These are phyloP conservation scores for Heliconius ismenius DNA, from an alignment of 2,888 invertebrate species.

Conservation along the genomic window DNA sequence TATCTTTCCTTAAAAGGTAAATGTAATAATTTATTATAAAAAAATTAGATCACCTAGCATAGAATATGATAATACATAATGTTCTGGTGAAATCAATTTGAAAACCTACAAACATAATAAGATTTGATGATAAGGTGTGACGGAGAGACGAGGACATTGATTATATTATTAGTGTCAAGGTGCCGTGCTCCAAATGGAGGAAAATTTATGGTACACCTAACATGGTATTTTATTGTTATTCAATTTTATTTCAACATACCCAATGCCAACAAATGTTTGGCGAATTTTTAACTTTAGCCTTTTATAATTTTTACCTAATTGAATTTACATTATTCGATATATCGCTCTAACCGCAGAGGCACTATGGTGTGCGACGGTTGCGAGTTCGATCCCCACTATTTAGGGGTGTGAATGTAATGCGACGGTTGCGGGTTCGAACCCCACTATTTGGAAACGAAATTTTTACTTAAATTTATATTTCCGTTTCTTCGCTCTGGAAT, in stretches of 20 bases:
- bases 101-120: neutral
- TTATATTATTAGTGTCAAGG: conserved; percentile 44
- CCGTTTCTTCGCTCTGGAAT: no score
- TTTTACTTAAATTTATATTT: no score
- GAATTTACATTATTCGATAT: neutral
- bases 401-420: no score
- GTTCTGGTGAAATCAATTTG: neutral
- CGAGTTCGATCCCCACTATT: no score
- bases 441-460: no score
- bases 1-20: no score
- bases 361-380: no score
- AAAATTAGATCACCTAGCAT: neutral
- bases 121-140: conserved; percentile 25
- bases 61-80: neutral
- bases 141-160: conserved; percentile 38
- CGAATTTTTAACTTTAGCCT: neutral
- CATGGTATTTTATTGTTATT: conserved; percentile 29
- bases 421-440: no score
- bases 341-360: neutral
- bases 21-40: no score
- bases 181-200: conserved; percentile 31
- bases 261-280: neutral
- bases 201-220: conserved; percentile 36
- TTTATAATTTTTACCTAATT: neutral
- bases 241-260: conserved; percentile 17